A percentile compares a stretch with the other conserved stretches of the same genome.
Conservation (phyloP, 1,140 invertebrate species). For the Ostrea denselamellosa region DNA sequence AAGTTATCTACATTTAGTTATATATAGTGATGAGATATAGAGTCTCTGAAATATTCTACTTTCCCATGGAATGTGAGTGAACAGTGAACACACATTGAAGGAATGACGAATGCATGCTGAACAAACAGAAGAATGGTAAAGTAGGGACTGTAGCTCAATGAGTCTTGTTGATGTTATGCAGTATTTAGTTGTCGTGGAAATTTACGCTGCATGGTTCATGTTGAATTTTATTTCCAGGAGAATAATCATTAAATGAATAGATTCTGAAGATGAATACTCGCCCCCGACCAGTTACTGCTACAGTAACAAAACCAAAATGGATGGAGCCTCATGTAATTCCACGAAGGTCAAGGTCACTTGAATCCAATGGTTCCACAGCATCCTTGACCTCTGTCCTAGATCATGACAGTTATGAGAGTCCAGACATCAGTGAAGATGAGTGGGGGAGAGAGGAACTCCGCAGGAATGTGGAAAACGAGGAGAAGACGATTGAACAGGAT, state of each 20-base stretch:
- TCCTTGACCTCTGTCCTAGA: constrained; percentile 73
- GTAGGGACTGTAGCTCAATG: too few species aligned
- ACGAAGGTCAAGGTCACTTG: constrained; percentile 62
- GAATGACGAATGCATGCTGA: too few species aligned
- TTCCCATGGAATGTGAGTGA: too few species aligned
- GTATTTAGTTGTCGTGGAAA: too few species aligned
- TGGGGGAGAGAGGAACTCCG: constrained; percentile 34
- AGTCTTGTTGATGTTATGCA: too few species aligned
- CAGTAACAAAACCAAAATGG: constrained; percentile 71
- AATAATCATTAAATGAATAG: not conserved
- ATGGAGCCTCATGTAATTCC: constrained; percentile 65
- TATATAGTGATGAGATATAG: too few species aligned
- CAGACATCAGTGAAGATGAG: constrained; percentile 49
- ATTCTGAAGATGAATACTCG: constrained; percentile 57
- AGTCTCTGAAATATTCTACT: too few species aligned
- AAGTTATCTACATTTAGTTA: too few species aligned
- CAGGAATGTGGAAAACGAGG: constrained; percentile 44
- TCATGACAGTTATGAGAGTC: constrained; percentile 73
- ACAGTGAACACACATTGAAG: too few species aligned
- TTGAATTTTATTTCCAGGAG: constrained; percentile 6
- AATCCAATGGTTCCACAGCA: constrained; percentile 71
- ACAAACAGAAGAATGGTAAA: too few species aligned
- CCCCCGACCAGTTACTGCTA: constrained; percentile 73
- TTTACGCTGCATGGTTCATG: too few species aligned
- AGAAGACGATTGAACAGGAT: constrained; percentile 35